These are phyloP conservation scores for Myripristis jacobus DNA, from an alignment of 2,797 vertebrate genomes.

Conservation along the genomic window DNA sequence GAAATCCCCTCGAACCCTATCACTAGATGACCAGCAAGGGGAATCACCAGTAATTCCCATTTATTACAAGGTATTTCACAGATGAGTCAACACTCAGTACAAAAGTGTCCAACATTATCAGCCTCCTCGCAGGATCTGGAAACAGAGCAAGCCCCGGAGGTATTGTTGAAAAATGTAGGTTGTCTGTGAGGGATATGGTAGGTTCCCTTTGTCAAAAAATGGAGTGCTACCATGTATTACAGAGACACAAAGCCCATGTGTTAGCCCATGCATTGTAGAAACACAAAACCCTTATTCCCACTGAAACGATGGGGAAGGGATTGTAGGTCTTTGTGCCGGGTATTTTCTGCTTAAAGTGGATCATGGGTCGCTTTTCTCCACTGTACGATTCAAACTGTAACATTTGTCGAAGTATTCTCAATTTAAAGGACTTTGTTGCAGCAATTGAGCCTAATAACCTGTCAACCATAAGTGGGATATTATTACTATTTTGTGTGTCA, in stretches of 20 bases:
- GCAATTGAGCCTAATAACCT: slow-evolving; percentile 18
- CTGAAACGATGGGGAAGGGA: slow-evolving; percentile 46
- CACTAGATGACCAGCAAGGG: slow-evolving; percentile 57
- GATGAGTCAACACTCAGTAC: slow-evolving; percentile 78
- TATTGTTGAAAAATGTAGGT: slow-evolving; percentile 43
- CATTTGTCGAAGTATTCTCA: slow-evolving; percentile 46
- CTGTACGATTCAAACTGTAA: slow-evolving; percentile 38
- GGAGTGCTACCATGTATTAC: slow-evolving; percentile 13
- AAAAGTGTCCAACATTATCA: slow-evolving; percentile 66
- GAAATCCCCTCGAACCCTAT: slow-evolving; percentile 63
- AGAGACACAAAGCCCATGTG: slow-evolving; percentile 26
- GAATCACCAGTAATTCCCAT: slow-evolving; percentile 69
- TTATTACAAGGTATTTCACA: slow-evolving; percentile 70
- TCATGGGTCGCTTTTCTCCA: slow-evolving; percentile 43
- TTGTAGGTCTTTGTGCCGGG: slow-evolving; percentile 35
- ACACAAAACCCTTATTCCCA: slow-evolving; percentile 49
- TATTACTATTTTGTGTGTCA: slow-evolving; percentile 30
- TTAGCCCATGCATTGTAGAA: slow-evolving; percentile 16
- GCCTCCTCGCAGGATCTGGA: slow-evolving; percentile 45
- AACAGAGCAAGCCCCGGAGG: slow-evolving; percentile 41
- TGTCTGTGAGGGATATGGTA: slow-evolving; percentile 33
- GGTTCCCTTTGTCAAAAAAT: slow-evolving; percentile 30
- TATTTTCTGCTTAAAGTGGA: slow-evolving; percentile 47
- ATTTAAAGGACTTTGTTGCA: slow-evolving; percentile 32
- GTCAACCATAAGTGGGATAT: not conserved